Base-by-base conservation (phyloP, 1,140 invertebrate species). In the Sesamia nonagrioides region DNA sequence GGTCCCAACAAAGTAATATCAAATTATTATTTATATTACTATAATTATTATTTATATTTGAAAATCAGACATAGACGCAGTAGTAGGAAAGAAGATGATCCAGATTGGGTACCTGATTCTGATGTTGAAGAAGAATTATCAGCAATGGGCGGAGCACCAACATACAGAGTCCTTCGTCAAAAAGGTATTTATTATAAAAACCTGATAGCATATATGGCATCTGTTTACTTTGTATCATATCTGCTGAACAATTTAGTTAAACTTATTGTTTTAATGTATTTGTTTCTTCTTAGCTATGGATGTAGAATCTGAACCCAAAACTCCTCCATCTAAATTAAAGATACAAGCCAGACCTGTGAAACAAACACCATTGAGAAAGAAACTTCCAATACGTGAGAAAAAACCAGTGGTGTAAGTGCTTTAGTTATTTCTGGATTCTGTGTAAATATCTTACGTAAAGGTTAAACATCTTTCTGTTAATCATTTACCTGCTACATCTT, bases 91-190 rank as follows among this genome's bases (percentile, higher is more conserved):
- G 93, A 94, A 77, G 93, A 93, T 79, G 95, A 95, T 84, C 95
- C 94, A 35, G 95, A 95, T 52, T 96, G 95, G 95, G 69, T 95
- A 11, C 94, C 95, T 6, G 94, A 95, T 83, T 85, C 94, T 17
- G 95, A 96, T 78, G 91, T 96, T 4, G 90, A 95, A 81, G 90
- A 94, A 40, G 96, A 96, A 86, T 84, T 96, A 18, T 94, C 92
- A 63, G 95, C 95, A 18, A 96, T 96, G 95, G 86, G 90, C 82
- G 93, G 93, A 21, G 80, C 83, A 27, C 85, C 92, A 18, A 78
- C 84, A 50, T 90, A 91, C 42, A 87, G 86, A 83, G 37, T 89
- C 35, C 79, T 89, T 15, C 80, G 91, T 9, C 86, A 91, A 81
- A 93, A 89, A 88, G 78, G 92, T 94, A 86, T 81, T 77, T 81